phyloP scores from a whole-genome alignment of 2,888 invertebrate species.

The Pyrgus malvae region DNA sequence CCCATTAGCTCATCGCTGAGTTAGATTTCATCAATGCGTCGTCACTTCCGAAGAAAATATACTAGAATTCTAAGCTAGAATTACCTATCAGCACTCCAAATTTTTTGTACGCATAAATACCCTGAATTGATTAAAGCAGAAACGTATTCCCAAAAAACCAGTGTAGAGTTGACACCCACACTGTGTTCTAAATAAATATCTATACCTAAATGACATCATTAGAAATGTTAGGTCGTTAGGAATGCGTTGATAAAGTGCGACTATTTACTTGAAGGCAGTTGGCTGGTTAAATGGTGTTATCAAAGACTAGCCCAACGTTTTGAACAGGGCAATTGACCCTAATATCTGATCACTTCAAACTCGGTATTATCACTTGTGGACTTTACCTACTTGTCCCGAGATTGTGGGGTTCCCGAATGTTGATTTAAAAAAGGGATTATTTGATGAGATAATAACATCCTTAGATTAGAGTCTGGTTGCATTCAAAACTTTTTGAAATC shows the following conservation, averaged over 20 bases:
- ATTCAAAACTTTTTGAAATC: too few relatives aligned
- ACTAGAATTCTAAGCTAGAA: too few relatives aligned
- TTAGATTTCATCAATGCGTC: too few relatives aligned
- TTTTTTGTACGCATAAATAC: neutral
- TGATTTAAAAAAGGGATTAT: neutral
- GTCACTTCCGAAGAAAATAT: too few relatives aligned
- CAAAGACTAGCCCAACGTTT: constrained; percentile 58
- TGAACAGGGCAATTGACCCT: constrained; percentile 62
- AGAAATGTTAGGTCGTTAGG: constrained; percentile 17
- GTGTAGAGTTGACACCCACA: neutral
- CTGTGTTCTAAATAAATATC: neutral
- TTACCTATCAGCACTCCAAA: neutral
- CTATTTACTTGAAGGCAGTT: constrained; percentile 43
- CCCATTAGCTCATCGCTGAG: too few relatives aligned
- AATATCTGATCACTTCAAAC: constrained; percentile 61
- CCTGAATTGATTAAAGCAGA: neutral
- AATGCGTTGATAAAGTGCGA: constrained; percentile 16
- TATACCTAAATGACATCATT: constrained; percentile 15
- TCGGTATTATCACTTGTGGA: constrained; percentile 8
- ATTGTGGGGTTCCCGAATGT: constrained; percentile 8
- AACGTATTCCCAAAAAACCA: neutral
- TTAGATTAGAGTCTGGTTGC: too few relatives aligned
- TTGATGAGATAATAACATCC: constrained; percentile 1
- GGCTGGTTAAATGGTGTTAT: constrained; percentile 61
- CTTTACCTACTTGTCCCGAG: constrained; percentile 31